Evolutionary conservation across 2,113 vertebrate species (phyloP).

Genomic region (Leucosticte australis): DNA sequence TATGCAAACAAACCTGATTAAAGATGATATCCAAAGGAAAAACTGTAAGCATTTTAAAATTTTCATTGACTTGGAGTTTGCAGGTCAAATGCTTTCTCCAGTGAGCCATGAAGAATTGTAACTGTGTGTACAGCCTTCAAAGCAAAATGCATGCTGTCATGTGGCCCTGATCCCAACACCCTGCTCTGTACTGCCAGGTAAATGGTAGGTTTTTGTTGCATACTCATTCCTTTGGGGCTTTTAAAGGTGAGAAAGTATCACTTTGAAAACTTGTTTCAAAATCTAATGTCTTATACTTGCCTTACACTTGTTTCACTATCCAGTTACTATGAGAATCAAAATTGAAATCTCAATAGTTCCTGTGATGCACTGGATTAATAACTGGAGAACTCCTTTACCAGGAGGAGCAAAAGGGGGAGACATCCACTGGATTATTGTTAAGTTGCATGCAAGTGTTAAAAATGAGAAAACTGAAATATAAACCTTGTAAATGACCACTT

Average conservation of each 20-base stretch:
- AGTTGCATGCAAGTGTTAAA: neutral
- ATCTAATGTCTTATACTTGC: neutral
- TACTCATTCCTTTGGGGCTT: neutral
- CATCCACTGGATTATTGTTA: neutral
- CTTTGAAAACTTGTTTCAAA: neutral
- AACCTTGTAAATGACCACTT: neutral
- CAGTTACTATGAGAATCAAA: slow-evolving; percentile 21
- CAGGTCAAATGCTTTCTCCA: slow-evolving; percentile 25
- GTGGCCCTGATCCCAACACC: neutral
- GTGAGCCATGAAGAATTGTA: neutral
- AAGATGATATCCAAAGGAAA: slow-evolving; percentile 8
- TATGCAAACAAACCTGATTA: slow-evolving; percentile 27
- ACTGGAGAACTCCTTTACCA: neutral
- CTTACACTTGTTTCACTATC: neutral
- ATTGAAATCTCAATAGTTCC: neutral
- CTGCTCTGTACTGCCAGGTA: neutral
- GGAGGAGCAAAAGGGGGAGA: neutral
- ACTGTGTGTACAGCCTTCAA: neutral
- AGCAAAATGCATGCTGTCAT: neutral
- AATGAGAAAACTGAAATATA: neutral
- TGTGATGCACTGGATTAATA: neutral
- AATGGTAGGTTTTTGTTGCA: neutral
- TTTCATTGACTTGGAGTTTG: slow-evolving; percentile 25
- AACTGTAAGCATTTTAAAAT: neutral
- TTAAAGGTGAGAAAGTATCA: neutral